Conservation (phyloP, 2,113 vertebrate genomes). For the Platichthys flesus region DNA sequence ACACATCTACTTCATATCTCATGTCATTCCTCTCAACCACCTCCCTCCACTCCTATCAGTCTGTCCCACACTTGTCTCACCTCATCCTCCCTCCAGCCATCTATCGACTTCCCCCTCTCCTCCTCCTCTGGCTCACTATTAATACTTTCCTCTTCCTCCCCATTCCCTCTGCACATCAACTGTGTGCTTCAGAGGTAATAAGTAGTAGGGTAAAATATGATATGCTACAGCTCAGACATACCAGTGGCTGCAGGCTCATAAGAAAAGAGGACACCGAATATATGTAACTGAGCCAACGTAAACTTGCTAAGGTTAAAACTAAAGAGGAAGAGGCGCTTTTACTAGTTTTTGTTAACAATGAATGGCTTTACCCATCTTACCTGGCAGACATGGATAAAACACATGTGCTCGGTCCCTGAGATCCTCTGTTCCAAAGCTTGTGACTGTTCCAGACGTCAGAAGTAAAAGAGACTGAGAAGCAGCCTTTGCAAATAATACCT, state of each 20-base stretch:
- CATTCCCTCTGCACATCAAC: neutral
- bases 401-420: too few relatives aligned
- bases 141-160: neutral
- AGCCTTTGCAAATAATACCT: too few relatives aligned
- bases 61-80: neutral
- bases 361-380: too few relatives aligned
- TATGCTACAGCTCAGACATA: neutral
- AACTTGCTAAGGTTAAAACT: too few relatives aligned
- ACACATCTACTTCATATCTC: neutral
- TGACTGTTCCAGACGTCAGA: too few relatives aligned
- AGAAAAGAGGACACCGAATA: neutral
- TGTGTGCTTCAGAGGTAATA: neutral
- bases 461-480: too few relatives aligned
- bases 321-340: too few relatives aligned
- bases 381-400: too few relatives aligned
- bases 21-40: neutral
- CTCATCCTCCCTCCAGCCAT: conserved; percentile 20
- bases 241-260: neutral
- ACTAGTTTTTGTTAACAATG: too few relatives aligned
- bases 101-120: neutral
- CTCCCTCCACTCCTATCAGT: neutral
- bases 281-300: neutral
- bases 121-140: neutral
- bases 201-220: neutral
- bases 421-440: too few relatives aligned